Conservation (phyloP, 1,140 invertebrate species). For the Drosophila nannoptera region DNA sequence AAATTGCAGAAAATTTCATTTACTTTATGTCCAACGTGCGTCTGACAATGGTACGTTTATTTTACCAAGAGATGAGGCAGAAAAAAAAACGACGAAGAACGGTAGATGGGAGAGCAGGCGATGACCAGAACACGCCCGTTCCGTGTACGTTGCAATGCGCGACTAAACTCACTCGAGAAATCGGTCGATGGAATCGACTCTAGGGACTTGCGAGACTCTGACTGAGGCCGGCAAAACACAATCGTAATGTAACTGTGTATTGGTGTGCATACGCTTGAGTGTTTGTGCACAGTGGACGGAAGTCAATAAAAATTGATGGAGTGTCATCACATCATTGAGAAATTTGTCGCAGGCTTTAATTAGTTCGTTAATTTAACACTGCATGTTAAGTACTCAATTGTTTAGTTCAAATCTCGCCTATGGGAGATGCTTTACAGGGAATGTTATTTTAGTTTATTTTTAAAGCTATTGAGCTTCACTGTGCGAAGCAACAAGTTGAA, state of each 20-base stretch:
- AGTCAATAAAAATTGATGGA: background rate
- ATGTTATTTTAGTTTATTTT: too few relatives aligned
- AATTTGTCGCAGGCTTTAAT: background rate
- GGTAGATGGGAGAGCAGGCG: conserved; percentile 1
- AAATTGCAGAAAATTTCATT: conserved; percentile 15
- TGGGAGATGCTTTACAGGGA: too few relatives aligned
- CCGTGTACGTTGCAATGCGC: conserved; percentile 40
- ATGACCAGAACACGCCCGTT: conserved; percentile 37
- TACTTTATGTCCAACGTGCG: conserved; percentile 33
- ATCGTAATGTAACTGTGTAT: conserved; percentile 6
- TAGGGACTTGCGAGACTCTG: conserved; percentile 19
- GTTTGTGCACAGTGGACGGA: conserved; percentile 23
- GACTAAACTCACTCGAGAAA: conserved; percentile 43
- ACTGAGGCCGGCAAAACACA: conserved; percentile 28
- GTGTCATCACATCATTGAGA: background rate
- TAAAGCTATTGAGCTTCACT: conserved; percentile 5
- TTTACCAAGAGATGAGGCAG: conserved; percentile 23
- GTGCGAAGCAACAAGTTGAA: conserved; percentile 45
- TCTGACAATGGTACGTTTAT: conserved; percentile 1
- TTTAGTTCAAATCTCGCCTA: too few relatives aligned
- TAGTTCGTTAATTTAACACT: background rate
- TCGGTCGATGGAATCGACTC: conserved; percentile 27
- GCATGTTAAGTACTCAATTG: too few relatives aligned
- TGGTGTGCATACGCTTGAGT: conserved; percentile 10
- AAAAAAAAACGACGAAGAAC: conserved; percentile 12